These are phyloP conservation scores for Pterois miles DNA, from an alignment of 2,797 vertebrate species.

Conservation along the genomic window DNA sequence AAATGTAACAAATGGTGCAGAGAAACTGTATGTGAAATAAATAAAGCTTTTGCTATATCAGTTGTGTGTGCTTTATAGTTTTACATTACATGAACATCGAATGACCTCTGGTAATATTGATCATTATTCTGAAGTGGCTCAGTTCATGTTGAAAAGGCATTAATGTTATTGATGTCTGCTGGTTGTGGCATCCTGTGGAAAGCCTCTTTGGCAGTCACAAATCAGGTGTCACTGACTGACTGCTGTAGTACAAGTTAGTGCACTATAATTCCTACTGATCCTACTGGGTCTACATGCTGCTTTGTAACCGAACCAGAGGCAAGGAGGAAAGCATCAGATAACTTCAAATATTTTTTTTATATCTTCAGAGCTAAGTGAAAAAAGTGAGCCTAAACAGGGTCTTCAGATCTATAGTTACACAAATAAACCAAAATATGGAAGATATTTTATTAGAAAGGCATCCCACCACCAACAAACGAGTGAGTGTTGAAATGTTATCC, in stretches of 20 bases:
- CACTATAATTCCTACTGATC: neutral
- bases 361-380: neutral
- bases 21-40: neutral
- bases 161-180: neutral
- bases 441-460: neutral
- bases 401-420: neutral
- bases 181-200: neutral
- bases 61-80: neutral
- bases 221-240: neutral
- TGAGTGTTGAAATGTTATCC: constrained; percentile 18
- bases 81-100: neutral
- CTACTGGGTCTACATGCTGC: too few species aligned
- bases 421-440: neutral
- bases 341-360: neutral
- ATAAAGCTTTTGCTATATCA: neutral
- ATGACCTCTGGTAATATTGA: neutral
- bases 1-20: neutral
- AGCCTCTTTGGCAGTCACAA: neutral
- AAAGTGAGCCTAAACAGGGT: neutral
- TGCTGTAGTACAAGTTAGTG: neutral
- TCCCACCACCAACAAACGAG: neutral
- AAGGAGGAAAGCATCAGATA: neutral
- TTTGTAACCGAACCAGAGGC: neutral
- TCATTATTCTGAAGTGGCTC: neutral
- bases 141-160: neutral